These are phyloP conservation scores for Eubasilissa regina DNA, from an alignment of 1,140 invertebrate species.

Conservation along the genomic window DNA sequence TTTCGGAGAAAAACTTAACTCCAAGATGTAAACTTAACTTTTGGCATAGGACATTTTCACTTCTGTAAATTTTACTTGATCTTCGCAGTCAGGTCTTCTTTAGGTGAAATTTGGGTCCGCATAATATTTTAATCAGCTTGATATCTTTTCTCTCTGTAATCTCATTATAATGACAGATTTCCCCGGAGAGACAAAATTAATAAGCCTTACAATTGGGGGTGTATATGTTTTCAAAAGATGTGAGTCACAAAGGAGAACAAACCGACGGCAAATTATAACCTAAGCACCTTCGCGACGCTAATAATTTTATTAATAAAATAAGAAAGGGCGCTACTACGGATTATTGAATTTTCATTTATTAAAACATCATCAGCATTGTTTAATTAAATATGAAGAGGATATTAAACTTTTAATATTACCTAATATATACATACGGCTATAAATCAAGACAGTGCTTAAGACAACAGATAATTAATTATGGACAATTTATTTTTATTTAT, in stretches of 20 bases:
- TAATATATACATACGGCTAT: too few relatives aligned
- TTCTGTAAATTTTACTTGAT: conserved; percentile 1
- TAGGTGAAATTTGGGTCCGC: conserved; percentile 14
- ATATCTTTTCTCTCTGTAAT: conserved; percentile 40
- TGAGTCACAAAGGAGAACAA: conserved; percentile 13
- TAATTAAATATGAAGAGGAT: too few relatives aligned
- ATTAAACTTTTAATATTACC: too few relatives aligned
- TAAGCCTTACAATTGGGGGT: conserved; percentile 1
- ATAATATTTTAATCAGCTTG: conserved; percentile 43
- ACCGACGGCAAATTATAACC: neutral
- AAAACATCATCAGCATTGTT: too few relatives aligned
- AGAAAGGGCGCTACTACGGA: too few relatives aligned
- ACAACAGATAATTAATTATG: too few relatives aligned
- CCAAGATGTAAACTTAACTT: neutral
- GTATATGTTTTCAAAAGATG: neutral
- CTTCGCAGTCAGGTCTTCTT: conserved; percentile 3
- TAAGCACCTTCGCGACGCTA: neutral
- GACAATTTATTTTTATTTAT: too few relatives aligned
- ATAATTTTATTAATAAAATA: too few relatives aligned
- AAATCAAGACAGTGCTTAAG: too few relatives aligned
- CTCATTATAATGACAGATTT: conserved; percentile 37
- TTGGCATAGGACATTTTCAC: conserved; percentile 6
- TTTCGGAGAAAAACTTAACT: neutral
- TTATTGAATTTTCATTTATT: too few relatives aligned
- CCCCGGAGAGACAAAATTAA: conserved; percentile 24